These are phyloP conservation scores for Nomada goodeniana DNA, from an alignment of 2,888 invertebrate genomes.

Conservation along the genomic window DNA sequence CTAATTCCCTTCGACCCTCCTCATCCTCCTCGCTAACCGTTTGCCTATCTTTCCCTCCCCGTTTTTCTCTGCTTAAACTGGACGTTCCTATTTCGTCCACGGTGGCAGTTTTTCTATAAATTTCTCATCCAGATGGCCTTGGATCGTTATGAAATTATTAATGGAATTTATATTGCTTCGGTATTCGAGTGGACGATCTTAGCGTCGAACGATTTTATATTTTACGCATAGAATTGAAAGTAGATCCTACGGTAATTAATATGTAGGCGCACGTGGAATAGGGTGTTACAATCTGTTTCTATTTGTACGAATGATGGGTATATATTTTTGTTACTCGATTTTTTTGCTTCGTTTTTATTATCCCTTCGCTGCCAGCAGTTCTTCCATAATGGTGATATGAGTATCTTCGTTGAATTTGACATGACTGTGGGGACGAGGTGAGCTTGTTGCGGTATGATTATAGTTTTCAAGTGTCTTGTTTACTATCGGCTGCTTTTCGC, in stretches of 20 bases:
- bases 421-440: no score
- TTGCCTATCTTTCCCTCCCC: conserved; percentile 9
- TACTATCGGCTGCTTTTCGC: no score
- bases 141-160: not conserved
- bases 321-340: not conserved
- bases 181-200: not conserved
- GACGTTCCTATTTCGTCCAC: not conserved
- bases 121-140: not conserved
- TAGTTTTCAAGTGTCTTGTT: no score
- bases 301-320: not conserved
- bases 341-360: not conserved
- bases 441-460: no score
- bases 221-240: no score
- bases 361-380: no score
- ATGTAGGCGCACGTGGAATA: no score
- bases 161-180: not conserved
- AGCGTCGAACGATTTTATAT: not conserved
- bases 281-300: no score
- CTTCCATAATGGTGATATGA: no score
- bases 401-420: no score
- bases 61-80: not conserved
- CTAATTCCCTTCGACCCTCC: conserved; percentile 59
- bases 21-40: conserved; percentile 9
- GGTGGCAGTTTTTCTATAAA: not conserved
- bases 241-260: no score